Evolutionary conservation across 2,888 invertebrate genomes (phyloP), one percentile per base, ranked within the genome.

Genomic region (Sesamia inferens): DNA sequence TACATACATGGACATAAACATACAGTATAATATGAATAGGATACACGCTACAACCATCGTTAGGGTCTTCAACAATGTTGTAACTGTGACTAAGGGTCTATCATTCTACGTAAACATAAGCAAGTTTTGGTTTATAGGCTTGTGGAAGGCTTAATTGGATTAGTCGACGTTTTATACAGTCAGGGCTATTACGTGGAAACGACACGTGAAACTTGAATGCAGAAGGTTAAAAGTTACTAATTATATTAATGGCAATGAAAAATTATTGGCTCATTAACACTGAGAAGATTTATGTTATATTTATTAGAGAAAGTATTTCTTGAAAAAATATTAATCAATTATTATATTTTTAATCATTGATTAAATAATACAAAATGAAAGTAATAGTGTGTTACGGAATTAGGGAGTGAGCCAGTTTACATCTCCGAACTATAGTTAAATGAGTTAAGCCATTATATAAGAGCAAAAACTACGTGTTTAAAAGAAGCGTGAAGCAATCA

Each of bases 71-170:
- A 47, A 67, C 58, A 74, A 64, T 68, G 48, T 78, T 78, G 47
- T 71, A 68, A 61, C 71, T 39, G 54, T 62, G 47, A 75, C 64
- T 71, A 68, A 55, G 64, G 61, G 66, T 68, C 24, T 76, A 79
- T 72, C 65, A 75, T 73, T 75, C 58, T 55, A 39, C 59, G 39
- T 48, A 65, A 73, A 69, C 39, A 39, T 55, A 24, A 44, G 48
- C 57, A 73, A 71, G 70, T 80, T 80, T 77, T 70, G 47, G 68
- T 78, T 71, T 81, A 71, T 63, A 57, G 67, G 55, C 61, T 42
- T 48, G n/a, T 14, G 74, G 24, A 19, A 71, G 54, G 51, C 65
- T 71, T 69, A 81, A 78, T 81, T 81, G 61, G 78, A 70, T 75
- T 61, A 72, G 44, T 61, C 22, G 31, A 24, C 39, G 75, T 44